A percentile compares a stretch with the other conserved stretches of the same genome.
Conservation (phyloP, 1,140 invertebrate genomes). For the Neuroterus valhalla region DNA sequence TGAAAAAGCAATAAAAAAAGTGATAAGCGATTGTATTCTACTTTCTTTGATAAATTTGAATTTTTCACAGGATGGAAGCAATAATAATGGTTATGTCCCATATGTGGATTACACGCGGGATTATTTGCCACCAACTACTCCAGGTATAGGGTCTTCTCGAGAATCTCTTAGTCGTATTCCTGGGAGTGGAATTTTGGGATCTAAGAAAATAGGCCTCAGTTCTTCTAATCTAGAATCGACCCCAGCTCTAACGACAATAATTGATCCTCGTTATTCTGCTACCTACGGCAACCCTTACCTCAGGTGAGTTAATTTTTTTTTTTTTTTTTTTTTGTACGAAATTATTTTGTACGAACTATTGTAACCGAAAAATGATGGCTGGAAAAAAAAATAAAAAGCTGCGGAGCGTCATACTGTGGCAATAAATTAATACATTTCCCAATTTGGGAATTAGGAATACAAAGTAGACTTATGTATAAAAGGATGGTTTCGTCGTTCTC, state of each 20-base stretch:
- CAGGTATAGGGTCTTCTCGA: slow-evolving; percentile 73
- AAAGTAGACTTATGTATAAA: no score
- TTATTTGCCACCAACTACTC: slow-evolving; percentile 84
- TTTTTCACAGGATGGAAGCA: slow-evolving; percentile 82
- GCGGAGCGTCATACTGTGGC: no score
- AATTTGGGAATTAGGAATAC: no score
- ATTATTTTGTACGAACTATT: neutral
- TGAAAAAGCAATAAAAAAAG: no score
- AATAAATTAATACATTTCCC: no score
- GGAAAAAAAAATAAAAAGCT: no score
- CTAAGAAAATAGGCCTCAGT: slow-evolving; percentile 78
- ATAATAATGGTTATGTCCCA: slow-evolving; percentile 91
- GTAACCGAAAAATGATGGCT: no score
- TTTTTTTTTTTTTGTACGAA: slow-evolving; percentile 22
- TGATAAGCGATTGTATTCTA: no score
- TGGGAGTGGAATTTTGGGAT: slow-evolving; percentile 72
- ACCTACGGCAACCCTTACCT: slow-evolving; percentile 93
- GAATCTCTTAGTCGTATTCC: slow-evolving; percentile 77
- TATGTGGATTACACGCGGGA: slow-evolving; percentile 91
- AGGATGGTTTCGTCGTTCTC: no score
- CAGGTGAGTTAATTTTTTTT: slow-evolving; percentile 74
- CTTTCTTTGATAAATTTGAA: slow-evolving; percentile 4
- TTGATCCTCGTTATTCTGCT: slow-evolving; percentile 90
- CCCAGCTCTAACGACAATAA: slow-evolving; percentile 76
- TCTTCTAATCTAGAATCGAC: slow-evolving; percentile 74